Evolutionary conservation across 2,113 vertebrate genomes (phyloP).

Genomic region (Deroptyus accipitrinus): DNA sequence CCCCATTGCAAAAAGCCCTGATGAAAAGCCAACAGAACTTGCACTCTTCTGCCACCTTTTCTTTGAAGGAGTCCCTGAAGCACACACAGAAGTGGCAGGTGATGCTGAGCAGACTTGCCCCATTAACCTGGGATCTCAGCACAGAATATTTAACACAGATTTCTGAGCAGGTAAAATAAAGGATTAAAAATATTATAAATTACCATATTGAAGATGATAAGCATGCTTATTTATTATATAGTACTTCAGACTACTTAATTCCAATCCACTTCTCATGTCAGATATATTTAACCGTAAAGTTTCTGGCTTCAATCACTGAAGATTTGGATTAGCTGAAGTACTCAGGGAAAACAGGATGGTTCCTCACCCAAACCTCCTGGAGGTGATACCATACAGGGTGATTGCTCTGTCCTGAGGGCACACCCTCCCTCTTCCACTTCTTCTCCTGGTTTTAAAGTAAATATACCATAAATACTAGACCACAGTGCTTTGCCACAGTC

Average conservation of each 20-base stretch:
- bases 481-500: background rate
- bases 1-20: background rate
- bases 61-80: background rate
- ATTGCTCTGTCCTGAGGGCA: background rate
- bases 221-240: background rate
- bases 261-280: constrained; percentile 21
- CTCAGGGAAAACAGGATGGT: background rate
- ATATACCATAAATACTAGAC: background rate
- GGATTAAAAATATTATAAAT: constrained; percentile 4
- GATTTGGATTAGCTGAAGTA: constrained; percentile 14
- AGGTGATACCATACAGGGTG: background rate
- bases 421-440: background rate
- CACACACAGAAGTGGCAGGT: background rate
- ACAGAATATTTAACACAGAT: background rate
- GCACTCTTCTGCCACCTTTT: background rate
- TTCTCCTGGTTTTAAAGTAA: background rate
- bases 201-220: background rate
- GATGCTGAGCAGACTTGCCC: background rate
- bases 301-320: background rate
- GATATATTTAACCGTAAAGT: background rate
- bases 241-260: constrained; percentile 15
- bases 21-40: accelerated
- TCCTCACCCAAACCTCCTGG: background rate
- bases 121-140: background rate
- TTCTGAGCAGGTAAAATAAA: constrained; percentile 16